Evolutionary conservation across 2,113 vertebrate genomes (phyloP), one percentile per base, ranked within the genome.

Genomic region (Ceyx melanurus): DNA sequence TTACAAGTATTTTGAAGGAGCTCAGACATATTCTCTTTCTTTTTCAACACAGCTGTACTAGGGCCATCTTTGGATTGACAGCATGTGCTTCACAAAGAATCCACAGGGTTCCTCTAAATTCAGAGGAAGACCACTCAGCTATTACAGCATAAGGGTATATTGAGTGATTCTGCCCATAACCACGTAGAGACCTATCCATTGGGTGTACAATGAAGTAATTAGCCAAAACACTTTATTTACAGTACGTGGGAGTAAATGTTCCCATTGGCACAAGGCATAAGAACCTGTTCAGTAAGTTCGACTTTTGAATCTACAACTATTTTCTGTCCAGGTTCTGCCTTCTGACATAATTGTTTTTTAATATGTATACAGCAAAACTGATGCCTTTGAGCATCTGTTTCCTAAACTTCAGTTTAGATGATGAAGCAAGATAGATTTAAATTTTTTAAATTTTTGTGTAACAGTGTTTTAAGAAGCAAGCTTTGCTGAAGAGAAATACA

Each of bases 361-460:
- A 33, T 21, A 43, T 0, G 0, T 19, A 48, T 7, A 19, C 50
- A 61, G 21, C n/a, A 85, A 61, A 89, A 79, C 43, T 7, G 0
- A 45, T 16, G 3, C 10, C 33, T 86, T 56, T 4, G 75, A 46
- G 10, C 31, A 82, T 9, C 31, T 37, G 5, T 45, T 92, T 45
- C 17, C 18, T 53, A 68, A 72, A 37, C 54, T 48, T 81, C 45
- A 42, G 23, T 35, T 89, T 50, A 90, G 15, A 25, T 82, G n/a
- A 57, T 6, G 11, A 15, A 40, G 51, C 31, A 71, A 67, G 33
- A 6, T 20, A 4, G 31, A 37, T 56, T 50, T 50, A 23, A 50
- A 23, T 21, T 46, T 57, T 31, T 23, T 42, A 37, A 37, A 37
- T 31, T 66, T 81, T 23, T 81, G 73, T 13, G 16, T 25, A 21